These are phyloP conservation scores for Idaea biselata DNA, from an alignment of 2,888 invertebrate genomes.

Conservation along the genomic window DNA sequence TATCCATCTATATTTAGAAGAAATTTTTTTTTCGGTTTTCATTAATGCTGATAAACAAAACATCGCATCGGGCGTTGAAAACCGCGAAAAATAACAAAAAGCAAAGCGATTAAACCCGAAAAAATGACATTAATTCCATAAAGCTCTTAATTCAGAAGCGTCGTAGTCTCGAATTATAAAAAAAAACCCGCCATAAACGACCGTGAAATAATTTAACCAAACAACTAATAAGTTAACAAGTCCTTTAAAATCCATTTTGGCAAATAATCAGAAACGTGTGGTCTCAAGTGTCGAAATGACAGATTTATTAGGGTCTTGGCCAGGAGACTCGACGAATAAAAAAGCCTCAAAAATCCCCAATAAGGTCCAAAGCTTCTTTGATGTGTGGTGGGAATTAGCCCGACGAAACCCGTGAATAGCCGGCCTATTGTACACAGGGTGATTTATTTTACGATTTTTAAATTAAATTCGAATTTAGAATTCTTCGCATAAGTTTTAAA, in stretches of 20 bases:
- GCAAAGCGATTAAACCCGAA: too few relatives aligned
- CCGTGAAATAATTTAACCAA: slow-evolving; percentile 8
- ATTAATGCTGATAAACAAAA: too few relatives aligned
- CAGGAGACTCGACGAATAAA: slow-evolving; percentile 43
- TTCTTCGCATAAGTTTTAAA: slow-evolving; percentile 3
- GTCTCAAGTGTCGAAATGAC: slow-evolving; percentile 49
- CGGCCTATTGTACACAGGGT: slow-evolving; percentile 38
- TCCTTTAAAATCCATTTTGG: neutral
- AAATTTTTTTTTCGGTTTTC: too few relatives aligned
- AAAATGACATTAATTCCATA: too few relatives aligned
- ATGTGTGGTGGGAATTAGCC: slow-evolving; percentile 50
- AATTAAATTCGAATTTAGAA: slow-evolving; percentile 15
- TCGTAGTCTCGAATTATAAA: neutral
- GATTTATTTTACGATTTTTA: slow-evolving; percentile 38
- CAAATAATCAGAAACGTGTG: slow-evolving; percentile 23
- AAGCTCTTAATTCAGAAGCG: neutral
- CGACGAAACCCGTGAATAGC: slow-evolving; percentile 48
- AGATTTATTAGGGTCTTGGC: slow-evolving; percentile 66
- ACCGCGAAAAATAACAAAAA: too few relatives aligned
- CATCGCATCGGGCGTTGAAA: too few relatives aligned
- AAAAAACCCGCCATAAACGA: slow-evolving; percentile 2
- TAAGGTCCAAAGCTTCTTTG: slow-evolving; percentile 42
- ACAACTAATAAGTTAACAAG: slow-evolving; percentile 8
- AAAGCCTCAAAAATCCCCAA: slow-evolving; percentile 37
- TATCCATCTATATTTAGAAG: too few relatives aligned